Conservation (phyloP, 1,140 invertebrate species). For the Colletes gigas region DNA sequence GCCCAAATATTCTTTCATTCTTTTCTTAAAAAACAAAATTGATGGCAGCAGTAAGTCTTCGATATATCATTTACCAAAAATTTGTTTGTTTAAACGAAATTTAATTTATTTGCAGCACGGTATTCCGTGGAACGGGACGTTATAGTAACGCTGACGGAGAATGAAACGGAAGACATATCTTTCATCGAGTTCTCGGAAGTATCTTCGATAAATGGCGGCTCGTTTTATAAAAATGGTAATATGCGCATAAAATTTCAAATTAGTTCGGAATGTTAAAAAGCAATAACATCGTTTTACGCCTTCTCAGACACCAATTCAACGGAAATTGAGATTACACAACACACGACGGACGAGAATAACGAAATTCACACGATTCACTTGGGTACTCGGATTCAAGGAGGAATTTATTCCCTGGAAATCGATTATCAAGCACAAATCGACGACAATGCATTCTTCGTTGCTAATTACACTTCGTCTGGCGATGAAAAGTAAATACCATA, state of each 20-base stretch:
- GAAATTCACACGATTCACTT: conserved; percentile 63
- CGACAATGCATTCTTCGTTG: conserved; percentile 53
- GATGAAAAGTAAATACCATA: conserved; percentile 31
- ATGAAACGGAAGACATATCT: conserved; percentile 1
- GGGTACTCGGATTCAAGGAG: conserved; percentile 44
- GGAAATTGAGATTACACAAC: conserved; percentile 57
- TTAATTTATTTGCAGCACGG: neutral
- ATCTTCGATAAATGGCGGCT: neutral
- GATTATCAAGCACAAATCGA: conserved; percentile 64
- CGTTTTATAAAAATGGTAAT: neutral
- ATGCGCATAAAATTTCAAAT: neutral
- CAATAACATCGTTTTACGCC: neutral
- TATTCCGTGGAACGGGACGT: neutral
- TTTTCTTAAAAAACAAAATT: too few species aligned
- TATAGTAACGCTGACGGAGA: neutral
- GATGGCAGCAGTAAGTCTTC: too few species aligned
- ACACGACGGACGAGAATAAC: conserved; percentile 59
- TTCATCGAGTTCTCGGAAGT: neutral
- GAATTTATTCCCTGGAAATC: conserved; percentile 69
- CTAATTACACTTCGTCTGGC: conserved; percentile 36
- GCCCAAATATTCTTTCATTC: too few species aligned
- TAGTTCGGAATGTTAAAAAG: neutral
- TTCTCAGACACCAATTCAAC: neutral
- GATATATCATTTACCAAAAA: too few species aligned
- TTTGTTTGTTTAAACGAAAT: neutral